Conservation (phyloP, 2,888 invertebrate species). For the Himalopsyche anomala region DNA sequence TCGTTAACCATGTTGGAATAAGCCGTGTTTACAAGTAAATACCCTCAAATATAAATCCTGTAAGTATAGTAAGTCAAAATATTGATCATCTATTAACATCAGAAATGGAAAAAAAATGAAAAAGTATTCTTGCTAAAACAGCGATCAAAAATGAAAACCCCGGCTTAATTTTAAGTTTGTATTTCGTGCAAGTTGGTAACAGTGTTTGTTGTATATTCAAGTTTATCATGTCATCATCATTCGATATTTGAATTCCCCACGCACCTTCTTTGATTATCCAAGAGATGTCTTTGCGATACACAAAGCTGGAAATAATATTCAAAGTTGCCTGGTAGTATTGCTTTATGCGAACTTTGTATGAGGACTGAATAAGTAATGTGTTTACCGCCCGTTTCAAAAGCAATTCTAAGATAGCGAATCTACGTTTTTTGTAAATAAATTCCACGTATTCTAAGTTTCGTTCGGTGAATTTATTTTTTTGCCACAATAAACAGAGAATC, state of each 20-base stretch:
- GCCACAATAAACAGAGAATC: background rate
- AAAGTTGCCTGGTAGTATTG: conserved; percentile 17
- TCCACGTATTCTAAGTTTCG: background rate
- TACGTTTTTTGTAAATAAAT: conserved; percentile 9
- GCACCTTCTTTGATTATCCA: conserved; percentile 31
- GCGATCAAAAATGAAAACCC: background rate
- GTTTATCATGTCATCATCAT: conserved; percentile 30
- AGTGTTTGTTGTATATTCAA: conserved; percentile 16
- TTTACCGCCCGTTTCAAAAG: conserved; percentile 30
- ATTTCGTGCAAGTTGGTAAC: background rate
- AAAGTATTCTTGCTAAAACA: too few relatives aligned
- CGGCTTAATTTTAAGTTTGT: background rate
- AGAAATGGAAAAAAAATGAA: too few relatives aligned
- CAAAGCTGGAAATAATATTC: conserved; percentile 34
- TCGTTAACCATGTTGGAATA: too few relatives aligned
- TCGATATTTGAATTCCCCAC: conserved; percentile 34
- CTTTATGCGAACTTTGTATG: conserved; percentile 34
- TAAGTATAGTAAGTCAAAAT: too few relatives aligned
- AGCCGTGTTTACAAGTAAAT: too few relatives aligned
- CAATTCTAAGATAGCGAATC: conserved; percentile 18
- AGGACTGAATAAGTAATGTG: conserved; percentile 30
- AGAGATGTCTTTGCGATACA: conserved; percentile 34
- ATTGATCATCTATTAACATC: too few relatives aligned
- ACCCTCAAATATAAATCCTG: too few relatives aligned
- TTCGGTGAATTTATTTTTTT: background rate